Evolutionary conservation across 2,888 invertebrate species (phyloP), one percentile per base, ranked within the genome.

Genomic region (Embidobia sp.): DNA sequence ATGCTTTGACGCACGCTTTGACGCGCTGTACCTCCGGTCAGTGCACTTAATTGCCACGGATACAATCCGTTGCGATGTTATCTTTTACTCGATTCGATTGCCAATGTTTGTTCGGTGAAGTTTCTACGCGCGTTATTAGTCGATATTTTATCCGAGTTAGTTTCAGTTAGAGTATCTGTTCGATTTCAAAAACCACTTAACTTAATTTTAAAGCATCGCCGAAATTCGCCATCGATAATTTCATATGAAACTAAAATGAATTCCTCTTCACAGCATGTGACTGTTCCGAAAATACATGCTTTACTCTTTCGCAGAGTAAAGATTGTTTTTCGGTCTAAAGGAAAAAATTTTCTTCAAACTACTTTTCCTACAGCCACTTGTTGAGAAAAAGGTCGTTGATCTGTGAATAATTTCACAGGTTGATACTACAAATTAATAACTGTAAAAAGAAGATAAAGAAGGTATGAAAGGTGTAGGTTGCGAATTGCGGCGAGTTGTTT

Each of bases 1-100:
- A 77, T 77, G 66, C 66, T 77, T 70, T 66, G 59, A 29, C 37
- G 51, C 64, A 48, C 59, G 63, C 55, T 70, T 70, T 59, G 53
- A 55, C 33, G 55, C 55, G 55, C 67, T 63, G 49, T 29, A 69
- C 27, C 69, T 72, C 51, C 53, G 72, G 72, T 77, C 72, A 67
- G 29, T 77, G 72, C 72, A 77, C 77, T 66, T 72, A 66, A 57
- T 70, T 59, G 44, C 46, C 3, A 10, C 33, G 55, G 42, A 70
- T 40, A 18, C 29, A 33, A 55, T 64, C 48, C 63, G n/a, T 57
- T 22, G 49, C 42, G 48, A 63, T 59, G 33, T 46, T 33, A 72
- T 77, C 48, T 53, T 72, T 72, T 67, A 57, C 40, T 59, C 27
- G 10, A 63, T 51, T 61, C 46, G 19, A 77, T 67, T 72, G 72